Base-by-base conservation (phyloP, 1,140 invertebrate genomes). In the Steinernema feltiae region DNA sequence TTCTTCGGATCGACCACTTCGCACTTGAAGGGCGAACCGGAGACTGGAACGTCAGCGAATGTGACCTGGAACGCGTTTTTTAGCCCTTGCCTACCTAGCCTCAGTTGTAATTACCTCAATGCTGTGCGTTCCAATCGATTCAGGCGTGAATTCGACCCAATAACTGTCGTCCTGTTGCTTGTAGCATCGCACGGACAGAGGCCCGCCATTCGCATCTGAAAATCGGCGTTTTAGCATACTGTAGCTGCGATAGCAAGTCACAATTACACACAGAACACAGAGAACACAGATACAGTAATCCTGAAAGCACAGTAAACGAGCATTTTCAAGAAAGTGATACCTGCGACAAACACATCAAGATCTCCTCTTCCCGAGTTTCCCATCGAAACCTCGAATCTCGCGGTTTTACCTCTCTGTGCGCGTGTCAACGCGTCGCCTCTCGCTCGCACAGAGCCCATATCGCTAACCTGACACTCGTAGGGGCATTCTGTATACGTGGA, bases 11-110 rank as follows among this genome's bases (percentile, higher is more conserved):
- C 95, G 85, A 94, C 97, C 0, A 94, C 93, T 87, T 98, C 93
- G 83, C 95, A 97, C 75, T 91, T 92, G 88, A 95, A 99, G 21
- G 97, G 97, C 79, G 94, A 97, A 24, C 95, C 95, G n/a, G 91
- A 90, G 24, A 99, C 90, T 21, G 92, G 91, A 84, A 94, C 93
- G 0, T 94, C 93, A 77, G 93, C 91, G 87, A 95, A 95, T 17
- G 95, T 89, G 0, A 98, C 94, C 87, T 98, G 92, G 77, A 93
- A 91, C 80, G 90, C 91, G 82, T n/a, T n/a, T n/a, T n/a, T n/a
- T n/a, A n/a, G n/a, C n/a, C n/a, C n/a, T n/a, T n/a, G n/a, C n/a
- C n/a, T n/a, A n/a, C n/a, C n/a, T n/a, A n/a, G n/a, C n/a, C n/a
- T n/a, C n/a, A n/a, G n/a, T n/a, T n/a, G n/a, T n/a, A n/a, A n/a